Evolutionary conservation across 2,797 vertebrate species (phyloP), one percentile per base, ranked within the genome.

Genomic region (Naso thynnoides): DNA sequence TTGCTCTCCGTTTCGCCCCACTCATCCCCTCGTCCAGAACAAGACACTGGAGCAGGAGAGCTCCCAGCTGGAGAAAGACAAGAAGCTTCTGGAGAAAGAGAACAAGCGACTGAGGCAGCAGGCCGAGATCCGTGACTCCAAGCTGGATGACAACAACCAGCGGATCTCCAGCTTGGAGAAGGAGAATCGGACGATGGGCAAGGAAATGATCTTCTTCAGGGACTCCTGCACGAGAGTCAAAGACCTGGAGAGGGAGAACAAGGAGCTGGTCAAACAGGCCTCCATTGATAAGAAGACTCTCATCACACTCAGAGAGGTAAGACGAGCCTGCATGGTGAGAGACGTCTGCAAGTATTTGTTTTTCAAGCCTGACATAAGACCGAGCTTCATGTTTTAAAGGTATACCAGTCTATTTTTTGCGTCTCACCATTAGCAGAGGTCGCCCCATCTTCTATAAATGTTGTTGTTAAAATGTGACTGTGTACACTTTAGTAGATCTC

Each of bases 81-180:
- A 98, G 91, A 99, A 99, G 50, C 96, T 96, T 56, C 93, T 99
- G 55, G 98, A 99, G 83, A 99, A 99, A 69, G 98, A 99, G 91
- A 99, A 98, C 73, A 98, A 98, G 86, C 95, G 98, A 23, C 94
- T 99, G 68, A 92, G 96, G 54, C 98, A 99, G 63, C 98, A 99
- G 90, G 96, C 96, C 0, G 98, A 99, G 93, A 96, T 99, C 89
- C 97, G 96, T 47, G 98, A 99, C 86, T 95, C 94, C 63, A 98
- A 96, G 15, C 89, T 99, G 83, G 98, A 99, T 73, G 98, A 99
- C 84, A 90, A 93, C 89, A 97, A 97, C 89, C 94, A 96, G 76
- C 95, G 95, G 58, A 97, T 99, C 70, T 90, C 93, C 47, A 83
- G 93, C 47, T 85, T 99, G 76, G 98, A 99, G 92, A 98, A 97